phyloP scores from a whole-genome alignment of 2,797 vertebrate genomes.

The Gymnodraco acuticeps region DNA sequence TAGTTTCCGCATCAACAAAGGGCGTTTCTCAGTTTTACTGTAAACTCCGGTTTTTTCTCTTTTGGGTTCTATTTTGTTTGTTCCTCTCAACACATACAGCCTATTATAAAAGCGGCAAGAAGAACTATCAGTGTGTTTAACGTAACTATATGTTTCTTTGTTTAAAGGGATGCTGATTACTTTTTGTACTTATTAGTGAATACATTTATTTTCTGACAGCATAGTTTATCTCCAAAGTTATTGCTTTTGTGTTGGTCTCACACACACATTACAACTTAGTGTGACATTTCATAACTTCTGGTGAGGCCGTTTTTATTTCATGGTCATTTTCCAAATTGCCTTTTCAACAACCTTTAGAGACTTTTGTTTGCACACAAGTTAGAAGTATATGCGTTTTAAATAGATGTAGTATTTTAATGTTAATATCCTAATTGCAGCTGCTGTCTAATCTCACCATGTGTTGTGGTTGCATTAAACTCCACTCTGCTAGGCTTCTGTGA shows the following conservation, averaged over 20 bases:
- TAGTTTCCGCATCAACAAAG: background rate
- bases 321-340: background rate
- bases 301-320: background rate
- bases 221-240: background rate
- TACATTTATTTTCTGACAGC: background rate
- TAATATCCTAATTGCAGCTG: constrained; percentile 26
- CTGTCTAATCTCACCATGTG: constrained; percentile 18
- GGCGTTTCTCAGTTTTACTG: background rate
- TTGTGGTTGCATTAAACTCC: constrained; percentile 9
- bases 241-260: background rate
- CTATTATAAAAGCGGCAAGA: background rate
- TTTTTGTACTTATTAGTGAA: background rate
- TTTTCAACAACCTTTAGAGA: background rate
- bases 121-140: background rate
- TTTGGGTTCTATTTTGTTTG: background rate
- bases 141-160: background rate
- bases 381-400: background rate
- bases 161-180: no score
- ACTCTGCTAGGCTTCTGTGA: background rate
- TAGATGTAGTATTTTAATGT: constrained; percentile 2
- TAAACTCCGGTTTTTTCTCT: background rate
- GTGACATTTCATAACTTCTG: background rate
- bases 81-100: background rate
- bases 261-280: background rate
- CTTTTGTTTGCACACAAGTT: background rate